Evolutionary conservation across 2,113 vertebrate species (phyloP), one percentile per base, ranked within the genome.

Genomic region (Stictonetta naevosa): DNA sequence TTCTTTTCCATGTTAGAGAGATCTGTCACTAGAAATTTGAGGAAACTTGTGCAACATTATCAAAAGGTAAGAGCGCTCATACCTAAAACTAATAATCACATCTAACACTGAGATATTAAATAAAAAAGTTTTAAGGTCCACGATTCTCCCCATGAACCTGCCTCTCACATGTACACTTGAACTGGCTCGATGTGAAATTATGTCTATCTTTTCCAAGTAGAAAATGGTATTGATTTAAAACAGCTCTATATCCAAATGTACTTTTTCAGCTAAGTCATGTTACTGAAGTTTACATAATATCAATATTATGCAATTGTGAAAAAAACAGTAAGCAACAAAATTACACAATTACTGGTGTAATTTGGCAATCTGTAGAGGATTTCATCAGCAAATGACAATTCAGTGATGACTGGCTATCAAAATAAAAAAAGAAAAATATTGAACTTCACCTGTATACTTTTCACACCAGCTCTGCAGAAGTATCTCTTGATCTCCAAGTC

Each of bases 401-500:
- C 59, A 44, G 6, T 59, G 14, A 75, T 38, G 62, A 67, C 36
- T 75, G 29, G 29, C 34, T 48, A 84, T 13, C 26, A 91, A 95
- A 85, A 71, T 63, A 8, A 16, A 81, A 81, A 88, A 59, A 4
- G 56, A 60, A 69, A 63, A 14, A 68, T 64, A 75, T 21, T 15
- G 15, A 56, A 82, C 96, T 69, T 94, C 95, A 99, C 99, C 99
- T 99, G 99, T 82, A 99, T 99, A 64, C 99, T 99, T 96, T 99
- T 99, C 87, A 99, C 99, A 59, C 99, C 99, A 77, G 99, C 99
- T 98, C 98, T 98, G 98, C 99, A 99, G 94, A 99, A 99, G 95
- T 99, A 99, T 86, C 99, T 99, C 97, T 99, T 99, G 94, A 99
- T 99, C 97, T 99, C 99, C 95, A 99, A 97, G 84, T 99, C 99